Percentiles rank a stretch among this genome's conserved stretches.
phyloP scores from a whole-genome alignment of 2,888 invertebrate species.

The Serripes groenlandicus region DNA sequence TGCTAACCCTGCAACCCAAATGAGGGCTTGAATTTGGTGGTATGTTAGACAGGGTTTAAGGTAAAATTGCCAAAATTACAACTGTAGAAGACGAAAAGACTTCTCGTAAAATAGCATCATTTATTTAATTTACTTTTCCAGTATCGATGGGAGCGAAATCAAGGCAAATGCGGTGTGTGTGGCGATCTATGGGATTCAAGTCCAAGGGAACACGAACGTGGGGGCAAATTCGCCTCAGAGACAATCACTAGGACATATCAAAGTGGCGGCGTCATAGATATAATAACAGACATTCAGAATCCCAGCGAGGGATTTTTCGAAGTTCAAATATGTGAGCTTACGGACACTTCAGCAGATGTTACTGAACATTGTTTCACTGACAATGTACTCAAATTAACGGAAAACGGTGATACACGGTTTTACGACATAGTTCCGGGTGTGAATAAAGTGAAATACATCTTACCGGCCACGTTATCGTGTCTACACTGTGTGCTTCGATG shows the following conservation, averaged over 20 bases:
- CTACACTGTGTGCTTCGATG: conserved; percentile 61
- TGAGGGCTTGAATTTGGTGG: too few species aligned
- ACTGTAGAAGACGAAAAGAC: not conserved
- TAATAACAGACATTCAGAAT: conserved; percentile 38
- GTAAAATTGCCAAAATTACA: too few species aligned
- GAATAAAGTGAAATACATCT: conserved; percentile 30
- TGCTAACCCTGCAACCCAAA: too few species aligned
- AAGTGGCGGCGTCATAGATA: conserved; percentile 37
- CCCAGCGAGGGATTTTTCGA: conserved; percentile 63
- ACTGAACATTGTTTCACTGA: conserved; percentile 48
- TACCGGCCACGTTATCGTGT: conserved; percentile 49
- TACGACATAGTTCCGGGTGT: conserved; percentile 35
- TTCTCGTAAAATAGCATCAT: not conserved
- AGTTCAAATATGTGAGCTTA: conserved; percentile 58
- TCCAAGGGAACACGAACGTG: conserved; percentile 54
- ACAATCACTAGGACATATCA: conserved; percentile 37
- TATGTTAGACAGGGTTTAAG: too few species aligned
- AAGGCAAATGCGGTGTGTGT: conserved; percentile 61
- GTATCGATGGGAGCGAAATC: conserved; percentile 48
- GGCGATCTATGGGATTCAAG: conserved; percentile 61
- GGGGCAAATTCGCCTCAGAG: conserved; percentile 50
- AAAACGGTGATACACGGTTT: conserved; percentile 24
- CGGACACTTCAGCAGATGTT: conserved; percentile 30
- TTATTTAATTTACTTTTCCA: too few species aligned
- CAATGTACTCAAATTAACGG: conserved; percentile 35